phyloP scores from a whole-genome alignment of 2,797 vertebrate genomes.

The Delichon dasypus region DNA sequence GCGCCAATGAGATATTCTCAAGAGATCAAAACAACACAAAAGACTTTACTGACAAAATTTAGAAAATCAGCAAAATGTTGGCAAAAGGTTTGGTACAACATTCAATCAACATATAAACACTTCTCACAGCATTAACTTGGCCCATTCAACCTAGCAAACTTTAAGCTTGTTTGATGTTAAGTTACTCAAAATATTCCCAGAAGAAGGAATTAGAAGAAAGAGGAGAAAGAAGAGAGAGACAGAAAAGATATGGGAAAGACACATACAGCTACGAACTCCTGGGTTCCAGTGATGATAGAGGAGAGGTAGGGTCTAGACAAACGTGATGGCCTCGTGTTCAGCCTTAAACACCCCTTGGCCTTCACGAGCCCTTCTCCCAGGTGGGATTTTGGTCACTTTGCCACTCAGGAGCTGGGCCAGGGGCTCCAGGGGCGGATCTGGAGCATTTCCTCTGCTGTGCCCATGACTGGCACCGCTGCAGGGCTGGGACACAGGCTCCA shows the following conservation, averaged over 20 bases:
- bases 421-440: not conserved
- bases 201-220: not conserved
- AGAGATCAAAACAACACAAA: not conserved
- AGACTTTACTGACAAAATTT: not conserved
- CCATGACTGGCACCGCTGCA: rapidly evolving
- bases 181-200: not conserved
- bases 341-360: not conserved
- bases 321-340: not conserved
- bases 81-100: not conserved
- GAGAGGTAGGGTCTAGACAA: not conserved
- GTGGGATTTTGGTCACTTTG: not conserved
- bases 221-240: not conserved
- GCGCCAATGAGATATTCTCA: not conserved
- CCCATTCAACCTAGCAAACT: not conserved
- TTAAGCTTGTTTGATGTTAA: not conserved
- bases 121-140: not conserved
- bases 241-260: not conserved
- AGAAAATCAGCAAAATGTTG: not conserved
- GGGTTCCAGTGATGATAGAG: not conserved
- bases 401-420: not conserved
- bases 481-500: not conserved
- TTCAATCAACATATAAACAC: not conserved
- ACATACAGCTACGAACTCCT: not conserved
- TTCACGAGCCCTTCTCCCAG: not conserved
- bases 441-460: not conserved